Conservation (phyloP, 2,888 invertebrate species). For the Lottia gigantea region DNA sequence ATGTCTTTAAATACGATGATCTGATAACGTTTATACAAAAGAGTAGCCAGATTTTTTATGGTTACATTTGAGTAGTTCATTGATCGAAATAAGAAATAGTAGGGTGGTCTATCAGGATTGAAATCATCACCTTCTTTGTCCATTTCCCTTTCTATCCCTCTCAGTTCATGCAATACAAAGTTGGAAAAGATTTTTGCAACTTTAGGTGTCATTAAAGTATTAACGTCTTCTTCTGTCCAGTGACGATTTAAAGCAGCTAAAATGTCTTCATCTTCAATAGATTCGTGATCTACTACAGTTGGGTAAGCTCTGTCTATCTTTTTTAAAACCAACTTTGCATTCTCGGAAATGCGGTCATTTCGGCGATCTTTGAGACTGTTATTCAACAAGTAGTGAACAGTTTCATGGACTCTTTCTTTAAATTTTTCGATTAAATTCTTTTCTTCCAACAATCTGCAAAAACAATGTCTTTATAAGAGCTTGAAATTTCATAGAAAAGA, state of each 20-base stretch:
- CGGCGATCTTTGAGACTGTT: not conserved
- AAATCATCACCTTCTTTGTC: not conserved
- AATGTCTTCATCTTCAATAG: not conserved
- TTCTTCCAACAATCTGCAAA: too few species aligned
- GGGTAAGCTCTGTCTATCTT: not conserved
- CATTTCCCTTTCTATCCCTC: not conserved
- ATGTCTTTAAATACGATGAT: not conserved
- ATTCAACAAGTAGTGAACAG: not conserved
- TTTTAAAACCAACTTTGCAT: not conserved
- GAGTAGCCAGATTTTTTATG: not conserved
- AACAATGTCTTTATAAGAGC: too few species aligned
- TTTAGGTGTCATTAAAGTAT: not conserved
- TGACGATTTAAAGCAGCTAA: not conserved
- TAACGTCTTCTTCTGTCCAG: not conserved
- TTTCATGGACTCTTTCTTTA: not conserved
- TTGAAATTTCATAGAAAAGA: too few species aligned
- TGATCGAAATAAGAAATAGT: not conserved
- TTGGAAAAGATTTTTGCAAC: not conserved
- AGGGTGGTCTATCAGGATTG: not conserved
- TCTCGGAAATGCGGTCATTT: not conserved
- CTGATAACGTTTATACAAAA: not conserved
- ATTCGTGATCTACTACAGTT: not conserved
- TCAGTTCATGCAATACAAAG: not conserved
- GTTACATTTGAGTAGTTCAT: not conserved
- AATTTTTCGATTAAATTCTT: not conserved